Percentiles rank a stretch among this genome's conserved stretches.
These are phyloP conservation scores for Adelphocoris suturalis DNA, from an alignment of 2,888 invertebrate species.

Conservation along the genomic window DNA sequence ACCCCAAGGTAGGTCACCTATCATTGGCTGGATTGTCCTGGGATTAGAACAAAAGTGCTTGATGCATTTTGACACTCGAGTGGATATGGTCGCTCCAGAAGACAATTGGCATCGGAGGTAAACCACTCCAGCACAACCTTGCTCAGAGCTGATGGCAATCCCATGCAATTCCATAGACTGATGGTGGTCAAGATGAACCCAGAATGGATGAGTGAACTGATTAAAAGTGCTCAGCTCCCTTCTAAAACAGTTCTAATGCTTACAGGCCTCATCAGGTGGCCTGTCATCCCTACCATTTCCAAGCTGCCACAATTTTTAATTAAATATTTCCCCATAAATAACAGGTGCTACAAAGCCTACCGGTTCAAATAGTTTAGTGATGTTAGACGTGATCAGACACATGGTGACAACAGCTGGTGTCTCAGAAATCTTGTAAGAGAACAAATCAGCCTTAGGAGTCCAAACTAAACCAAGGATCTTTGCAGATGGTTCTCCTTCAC, in stretches of 20 bases:
- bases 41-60: too few relatives aligned
- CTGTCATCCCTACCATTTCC: slow-evolving; percentile 76
- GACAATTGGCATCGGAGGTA: too few relatives aligned
- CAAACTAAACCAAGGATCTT: slow-evolving; percentile 71
- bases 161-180: slow-evolving; percentile 41
- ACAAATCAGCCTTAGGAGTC: slow-evolving; percentile 61
- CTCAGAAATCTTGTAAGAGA: slow-evolving; percentile 50
- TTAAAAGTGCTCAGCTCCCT: background rate
- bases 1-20: too few relatives aligned
- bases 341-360: slow-evolving; percentile 75
- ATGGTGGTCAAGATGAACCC: slow-evolving; percentile 21
- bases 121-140: too few relatives aligned
- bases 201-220: slow-evolving; percentile 47
- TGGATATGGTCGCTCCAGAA: too few relatives aligned
- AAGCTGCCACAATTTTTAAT: slow-evolving; percentile 75
- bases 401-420: slow-evolving; percentile 72
- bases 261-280: too few relatives aligned
- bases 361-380: slow-evolving; percentile 76
- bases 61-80: too few relatives aligned
- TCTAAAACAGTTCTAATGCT: too few relatives aligned
- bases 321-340: slow-evolving; percentile 75
- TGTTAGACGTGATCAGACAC: slow-evolving; percentile 75
- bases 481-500: slow-evolving; percentile 57
- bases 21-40: too few relatives aligned
- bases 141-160: too few relatives aligned